Evolutionary conservation across 2,113 vertebrate genomes (phyloP), one percentile per base, ranked within the genome.

Genomic region (Ceyx cyanopectus): DNA sequence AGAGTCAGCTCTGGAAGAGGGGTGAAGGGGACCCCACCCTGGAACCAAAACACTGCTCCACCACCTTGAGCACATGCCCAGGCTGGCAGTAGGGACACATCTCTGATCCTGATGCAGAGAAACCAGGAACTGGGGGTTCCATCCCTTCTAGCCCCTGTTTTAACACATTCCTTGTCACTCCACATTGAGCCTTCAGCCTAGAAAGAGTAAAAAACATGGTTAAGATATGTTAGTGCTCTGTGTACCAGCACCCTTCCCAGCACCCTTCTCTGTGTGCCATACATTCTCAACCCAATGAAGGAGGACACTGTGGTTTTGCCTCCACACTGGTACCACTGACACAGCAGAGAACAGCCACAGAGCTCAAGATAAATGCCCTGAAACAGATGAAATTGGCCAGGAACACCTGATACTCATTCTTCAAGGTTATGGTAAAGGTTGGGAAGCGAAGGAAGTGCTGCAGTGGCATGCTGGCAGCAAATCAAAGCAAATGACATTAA

Each of bases 401-500:
- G 90, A 89, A 90, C 90, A 92, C 93, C 95, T 90, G 94, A 95
- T 95, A 90, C 78, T 86, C 82, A 80, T 96, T 92, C 79, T 89
- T 91, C 50, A 78, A 82, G 92, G 91, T 95, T 94, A 89, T 4
- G 22, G 76, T 54, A 30, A 68, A 81, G 94, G 74, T 78, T 93
- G 93, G 34, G 7, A 92, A 97, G 83, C 1, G 40, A 90, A 96
- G 92, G 89, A 96, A 94, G 91, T 94, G 87, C 85, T 0, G 62
- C 53, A 15, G 60, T 95, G 95, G 81, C 93, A 95, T 46, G 87
- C 85, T 96, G 95, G 95, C 96, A 96, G 94, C 87, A 70, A 95
- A 96, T 96, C 95, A 95, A 92, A 96, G 87, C 81, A 53, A 93
- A 77, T 93, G 90, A 97, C 91, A 89, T 89, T 94, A 93, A 96